phyloP scores from a whole-genome alignment of 92 coral and sea anemone genomes.

The Pocillopora meandrina region DNA sequence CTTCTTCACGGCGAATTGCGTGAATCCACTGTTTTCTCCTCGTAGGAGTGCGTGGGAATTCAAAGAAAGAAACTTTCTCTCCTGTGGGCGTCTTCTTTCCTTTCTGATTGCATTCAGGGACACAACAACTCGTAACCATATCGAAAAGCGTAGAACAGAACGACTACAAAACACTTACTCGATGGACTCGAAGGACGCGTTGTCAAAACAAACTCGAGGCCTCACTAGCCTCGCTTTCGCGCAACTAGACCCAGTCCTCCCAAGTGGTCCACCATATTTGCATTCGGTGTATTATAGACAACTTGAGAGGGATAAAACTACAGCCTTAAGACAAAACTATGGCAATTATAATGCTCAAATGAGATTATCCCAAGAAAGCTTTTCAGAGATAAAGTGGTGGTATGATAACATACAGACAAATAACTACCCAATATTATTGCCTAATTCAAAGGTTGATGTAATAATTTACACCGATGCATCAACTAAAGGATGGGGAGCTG shows the following conservation, averaged over 20 bases:
- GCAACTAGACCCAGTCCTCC: conserved; percentile 31
- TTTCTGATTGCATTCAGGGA: conserved; percentile 40
- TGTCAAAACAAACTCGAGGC: conserved; percentile 31
- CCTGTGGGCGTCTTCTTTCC: conserved; percentile 34
- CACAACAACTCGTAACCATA: conserved; percentile 52
- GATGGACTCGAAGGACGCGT: conserved; percentile 11
- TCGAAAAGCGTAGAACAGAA: conserved; percentile 1
- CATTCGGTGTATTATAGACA: conserved; percentile 49
- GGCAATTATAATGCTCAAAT: too few relatives aligned
- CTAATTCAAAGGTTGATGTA: too few relatives aligned
- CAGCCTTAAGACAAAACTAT: too few relatives aligned
- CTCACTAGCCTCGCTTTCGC: conserved; percentile 45
- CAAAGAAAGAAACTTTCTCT: conserved; percentile 34
- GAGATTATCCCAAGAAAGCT: too few relatives aligned
- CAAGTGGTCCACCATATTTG: conserved; percentile 34
- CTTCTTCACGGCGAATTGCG: too few relatives aligned
- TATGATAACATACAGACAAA: too few relatives aligned
- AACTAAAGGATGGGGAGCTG: too few relatives aligned
- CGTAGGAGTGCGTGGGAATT: conserved; percentile 20
- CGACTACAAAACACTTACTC: background rate
- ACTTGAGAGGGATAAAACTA: too few relatives aligned
- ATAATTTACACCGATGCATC: too few relatives aligned
- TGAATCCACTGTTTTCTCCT: conserved; percentile 43
- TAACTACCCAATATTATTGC: too few relatives aligned
- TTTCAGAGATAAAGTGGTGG: too few relatives aligned